phyloP scores from a whole-genome alignment of 1,140 invertebrate genomes.

The Tetramorium parvispinum region DNA sequence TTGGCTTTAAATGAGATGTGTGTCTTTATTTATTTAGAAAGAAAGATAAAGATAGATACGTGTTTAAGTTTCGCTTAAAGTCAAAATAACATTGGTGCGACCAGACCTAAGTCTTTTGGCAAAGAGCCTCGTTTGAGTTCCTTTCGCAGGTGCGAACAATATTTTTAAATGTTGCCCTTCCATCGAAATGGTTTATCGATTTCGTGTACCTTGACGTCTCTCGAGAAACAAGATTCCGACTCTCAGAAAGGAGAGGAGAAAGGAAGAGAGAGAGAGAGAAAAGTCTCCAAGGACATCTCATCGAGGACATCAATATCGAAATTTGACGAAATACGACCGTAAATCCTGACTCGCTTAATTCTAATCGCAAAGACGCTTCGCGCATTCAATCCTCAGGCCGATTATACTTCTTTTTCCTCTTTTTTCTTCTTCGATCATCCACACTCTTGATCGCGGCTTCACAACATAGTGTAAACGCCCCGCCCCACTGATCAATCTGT shows the following conservation, averaged over 20 bases:
- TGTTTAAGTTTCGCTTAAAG: no score
- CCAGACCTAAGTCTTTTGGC: no score
- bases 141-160: background rate
- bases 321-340: slow-evolving; percentile 19
- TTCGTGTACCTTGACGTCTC: slow-evolving; percentile 38
- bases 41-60: no score
- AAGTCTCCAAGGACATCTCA: background rate
- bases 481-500: slow-evolving; percentile 76
- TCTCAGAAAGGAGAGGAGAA: background rate
- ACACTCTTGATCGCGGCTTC: slow-evolving; percentile 16
- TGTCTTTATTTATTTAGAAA: no score
- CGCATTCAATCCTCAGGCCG: background rate
- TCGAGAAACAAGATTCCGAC: background rate
- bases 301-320: background rate
- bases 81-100: no score
- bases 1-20: no score
- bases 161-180: slow-evolving; percentile 11
- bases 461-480: slow-evolving; percentile 43
- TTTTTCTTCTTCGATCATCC: slow-evolving; percentile 45
- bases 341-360: slow-evolving; percentile 37
- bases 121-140: background rate
- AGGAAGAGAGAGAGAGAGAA: no score
- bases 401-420: slow-evolving; percentile 36
- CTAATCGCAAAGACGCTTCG: background rate
- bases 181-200: slow-evolving; percentile 35